Conservation (phyloP, 2,888 invertebrate genomes). For the Sturmia bella region DNA sequence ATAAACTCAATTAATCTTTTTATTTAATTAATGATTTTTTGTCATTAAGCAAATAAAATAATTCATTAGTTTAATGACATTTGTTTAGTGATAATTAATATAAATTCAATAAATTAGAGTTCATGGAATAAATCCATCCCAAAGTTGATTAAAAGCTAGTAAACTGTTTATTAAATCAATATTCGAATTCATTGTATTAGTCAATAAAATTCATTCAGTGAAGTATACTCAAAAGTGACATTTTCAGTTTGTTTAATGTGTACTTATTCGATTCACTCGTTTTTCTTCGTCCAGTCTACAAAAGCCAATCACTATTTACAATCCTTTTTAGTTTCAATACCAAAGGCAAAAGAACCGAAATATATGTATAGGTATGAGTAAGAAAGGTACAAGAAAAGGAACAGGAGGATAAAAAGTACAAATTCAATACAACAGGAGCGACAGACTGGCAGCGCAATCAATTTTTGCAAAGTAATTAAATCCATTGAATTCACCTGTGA, state of each 20-base stretch:
- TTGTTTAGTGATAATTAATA: too few relatives aligned
- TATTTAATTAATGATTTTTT: too few relatives aligned
- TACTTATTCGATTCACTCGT: neutral
- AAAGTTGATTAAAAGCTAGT: too few relatives aligned
- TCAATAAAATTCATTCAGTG: too few relatives aligned
- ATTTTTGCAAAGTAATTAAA: conserved; percentile 64
- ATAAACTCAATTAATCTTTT: too few relatives aligned
- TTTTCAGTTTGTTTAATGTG: conserved; percentile 1
- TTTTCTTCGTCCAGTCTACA: neutral
- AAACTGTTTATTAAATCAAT: too few relatives aligned
- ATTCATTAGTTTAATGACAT: too few relatives aligned
- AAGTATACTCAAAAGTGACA: too few relatives aligned
- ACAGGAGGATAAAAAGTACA: conserved; percentile 4
- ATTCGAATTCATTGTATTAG: too few relatives aligned
- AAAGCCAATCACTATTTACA: conserved; percentile 53
- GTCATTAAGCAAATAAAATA: too few relatives aligned
- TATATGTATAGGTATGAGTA: neutral
- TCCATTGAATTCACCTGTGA: conserved; percentile 68
- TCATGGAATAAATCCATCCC: too few relatives aligned
- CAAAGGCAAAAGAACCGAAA: conserved; percentile 14
- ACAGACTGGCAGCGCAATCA: conserved; percentile 63
- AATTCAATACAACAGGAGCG: conserved; percentile 53
- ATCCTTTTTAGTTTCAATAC: conserved; percentile 32
- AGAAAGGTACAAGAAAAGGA: neutral
- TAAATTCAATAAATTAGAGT: too few relatives aligned